phyloP scores from a whole-genome alignment of 2,113 vertebrate genomes.

The Thryonomys swinderianus region DNA sequence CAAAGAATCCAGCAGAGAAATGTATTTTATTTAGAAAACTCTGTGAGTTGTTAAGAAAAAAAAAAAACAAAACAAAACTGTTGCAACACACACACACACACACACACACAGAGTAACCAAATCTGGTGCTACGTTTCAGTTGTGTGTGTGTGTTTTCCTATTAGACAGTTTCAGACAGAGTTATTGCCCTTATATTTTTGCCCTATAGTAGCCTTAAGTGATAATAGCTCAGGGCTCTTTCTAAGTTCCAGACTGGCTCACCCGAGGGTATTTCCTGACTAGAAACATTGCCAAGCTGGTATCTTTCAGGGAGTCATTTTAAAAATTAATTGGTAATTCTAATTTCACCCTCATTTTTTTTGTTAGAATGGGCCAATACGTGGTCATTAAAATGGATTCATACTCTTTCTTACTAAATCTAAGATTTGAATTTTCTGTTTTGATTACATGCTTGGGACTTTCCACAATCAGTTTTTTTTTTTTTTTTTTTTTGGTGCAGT shows the following conservation, averaged over 20 bases:
- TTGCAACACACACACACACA: too few species aligned
- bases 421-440: constrained; percentile 49
- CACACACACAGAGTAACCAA: neutral
- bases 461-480: neutral
- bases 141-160: neutral
- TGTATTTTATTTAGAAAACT: neutral
- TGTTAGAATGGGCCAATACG: constrained; percentile 6
- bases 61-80: too few species aligned
- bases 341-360: constrained; percentile 17
- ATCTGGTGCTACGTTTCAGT: neutral
- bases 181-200: constrained; percentile 12
- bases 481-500: neutral
- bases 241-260: neutral
- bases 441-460: constrained; percentile 47
- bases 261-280: neutral
- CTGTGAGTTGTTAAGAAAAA: neutral
- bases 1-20: neutral
- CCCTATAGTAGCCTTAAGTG: neutral
- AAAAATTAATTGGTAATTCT: constrained; percentile 51
- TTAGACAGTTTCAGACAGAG: neutral
- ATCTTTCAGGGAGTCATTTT: constrained; percentile 36
- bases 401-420: constrained; percentile 3
- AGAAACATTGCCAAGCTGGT: neutral
- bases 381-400: neutral
- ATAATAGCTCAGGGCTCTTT: neutral